Evolutionary conservation across 2,113 vertebrate species (phyloP).

Genomic region (Egretta garzetta): DNA sequence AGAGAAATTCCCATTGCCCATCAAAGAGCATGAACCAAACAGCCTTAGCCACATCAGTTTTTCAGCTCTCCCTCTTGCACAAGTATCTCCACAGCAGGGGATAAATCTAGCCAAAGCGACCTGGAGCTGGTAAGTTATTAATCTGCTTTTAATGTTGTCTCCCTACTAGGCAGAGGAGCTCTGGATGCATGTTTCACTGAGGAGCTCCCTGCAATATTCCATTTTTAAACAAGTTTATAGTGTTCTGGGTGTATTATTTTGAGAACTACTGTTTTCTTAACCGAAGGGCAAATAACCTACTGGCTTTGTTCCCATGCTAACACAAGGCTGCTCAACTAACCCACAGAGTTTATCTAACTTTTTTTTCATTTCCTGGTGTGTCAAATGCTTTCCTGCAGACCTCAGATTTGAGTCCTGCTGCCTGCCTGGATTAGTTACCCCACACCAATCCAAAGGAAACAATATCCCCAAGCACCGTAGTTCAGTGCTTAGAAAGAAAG

Average conservation of each 20-base stretch:
- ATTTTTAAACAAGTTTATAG: conserved; percentile 16
- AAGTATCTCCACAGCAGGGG: neutral
- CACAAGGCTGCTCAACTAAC: neutral
- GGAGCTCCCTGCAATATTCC: neutral
- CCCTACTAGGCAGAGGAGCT: neutral
- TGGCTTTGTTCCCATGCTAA: conserved; percentile 23
- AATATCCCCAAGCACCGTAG: neutral
- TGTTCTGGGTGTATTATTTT: neutral
- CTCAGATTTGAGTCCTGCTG: conserved; percentile 4
- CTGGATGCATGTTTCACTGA: neutral
- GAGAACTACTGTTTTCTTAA: conserved; percentile 33
- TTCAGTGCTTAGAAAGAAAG: neutral
- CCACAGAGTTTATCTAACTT: conserved; percentile 10
- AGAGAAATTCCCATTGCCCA: neutral
- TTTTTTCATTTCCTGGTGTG: neutral
- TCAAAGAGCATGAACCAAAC: rapidly evolving
- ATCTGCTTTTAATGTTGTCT: conserved; percentile 5
- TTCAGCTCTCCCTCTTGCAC: neutral
- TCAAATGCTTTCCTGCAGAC: neutral
- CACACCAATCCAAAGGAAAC: neutral
- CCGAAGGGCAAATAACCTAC: conserved; percentile 3
- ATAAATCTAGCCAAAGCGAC: neutral
- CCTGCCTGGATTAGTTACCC: neutral
- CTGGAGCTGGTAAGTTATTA: neutral
- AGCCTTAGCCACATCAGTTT: neutral